Evolutionary conservation across 2,888 invertebrate genomes (phyloP).

Genomic region (Melanotus villosus): DNA sequence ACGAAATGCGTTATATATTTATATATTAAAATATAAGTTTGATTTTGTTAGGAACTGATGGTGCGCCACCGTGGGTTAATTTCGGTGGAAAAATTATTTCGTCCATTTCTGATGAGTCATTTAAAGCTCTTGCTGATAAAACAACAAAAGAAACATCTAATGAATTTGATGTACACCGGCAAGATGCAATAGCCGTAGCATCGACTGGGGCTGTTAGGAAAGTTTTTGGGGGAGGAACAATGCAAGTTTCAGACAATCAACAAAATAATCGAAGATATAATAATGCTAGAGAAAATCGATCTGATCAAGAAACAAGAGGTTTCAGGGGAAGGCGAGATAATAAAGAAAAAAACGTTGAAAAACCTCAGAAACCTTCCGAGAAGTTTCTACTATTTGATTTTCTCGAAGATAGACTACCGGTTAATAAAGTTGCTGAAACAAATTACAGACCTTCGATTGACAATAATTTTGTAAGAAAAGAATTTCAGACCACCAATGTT

Average conservation of each 20-base stretch:
- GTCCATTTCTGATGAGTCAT: slow-evolving; percentile 73
- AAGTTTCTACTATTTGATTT: slow-evolving; percentile 88
- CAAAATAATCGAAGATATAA: slow-evolving; percentile 28
- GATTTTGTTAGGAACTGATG: slow-evolving; percentile 76
- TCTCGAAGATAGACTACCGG: slow-evolving; percentile 83
- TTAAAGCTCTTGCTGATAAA: slow-evolving; percentile 78
- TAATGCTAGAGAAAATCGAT: slow-evolving; percentile 29
- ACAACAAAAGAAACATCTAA: slow-evolving; percentile 73
- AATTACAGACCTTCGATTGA: not conserved
- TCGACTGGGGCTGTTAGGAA: slow-evolving; percentile 75
- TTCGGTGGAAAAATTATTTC: slow-evolving; percentile 85
- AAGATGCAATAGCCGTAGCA: slow-evolving; percentile 92
- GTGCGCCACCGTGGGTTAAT: slow-evolving; percentile 93
- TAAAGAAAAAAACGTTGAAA: slow-evolving; percentile 66
- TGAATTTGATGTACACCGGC: slow-evolving; percentile 93
- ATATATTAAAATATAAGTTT: not conserved
- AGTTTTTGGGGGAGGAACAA: slow-evolving; percentile 70
- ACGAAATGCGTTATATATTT: not conserved
- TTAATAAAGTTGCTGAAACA: slow-evolving; percentile 10
- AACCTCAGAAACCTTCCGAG: slow-evolving; percentile 81
- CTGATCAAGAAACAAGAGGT: slow-evolving; percentile 25
- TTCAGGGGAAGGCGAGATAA: slow-evolving; percentile 45
- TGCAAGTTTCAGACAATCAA: slow-evolving; percentile 8
- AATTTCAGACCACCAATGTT: not conserved
- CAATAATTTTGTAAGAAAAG: slow-evolving; percentile 1